A percentile compares a stretch with the other conserved stretches of the same genome.
Evolutionary conservation across 2,888 invertebrate genomes (phyloP).

Genomic region (Xanthorhoe designata): DNA sequence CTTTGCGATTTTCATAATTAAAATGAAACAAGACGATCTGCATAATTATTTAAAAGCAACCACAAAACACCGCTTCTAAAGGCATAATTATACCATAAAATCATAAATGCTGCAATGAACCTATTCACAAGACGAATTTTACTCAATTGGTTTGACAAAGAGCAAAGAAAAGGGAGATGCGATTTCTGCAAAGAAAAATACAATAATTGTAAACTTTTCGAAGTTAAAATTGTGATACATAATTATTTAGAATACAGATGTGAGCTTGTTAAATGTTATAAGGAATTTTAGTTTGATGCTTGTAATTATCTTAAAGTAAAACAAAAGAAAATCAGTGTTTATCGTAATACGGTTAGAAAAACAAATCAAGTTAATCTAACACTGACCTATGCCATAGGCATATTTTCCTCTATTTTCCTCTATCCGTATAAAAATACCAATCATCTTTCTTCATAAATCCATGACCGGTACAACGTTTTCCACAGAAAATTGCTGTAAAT

Average conservation of each 20-base stretch:
- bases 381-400: too few relatives aligned
- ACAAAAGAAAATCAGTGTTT: too few relatives aligned
- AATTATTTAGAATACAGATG: too few relatives aligned
- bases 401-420: too few relatives aligned
- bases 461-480: conserved; percentile 40
- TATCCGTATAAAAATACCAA: not conserved
- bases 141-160: conserved; percentile 2
- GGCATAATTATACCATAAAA: conserved; percentile 25
- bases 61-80: not conserved
- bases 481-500: conserved; percentile 62
- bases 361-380: too few relatives aligned
- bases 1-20: not conserved
- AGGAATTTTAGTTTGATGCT: too few relatives aligned
- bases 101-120: conserved; percentile 33
- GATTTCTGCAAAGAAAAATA: not conserved
- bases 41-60: conserved; percentile 4
- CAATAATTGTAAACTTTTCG: too few relatives aligned
- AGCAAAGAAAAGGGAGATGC: not conserved
- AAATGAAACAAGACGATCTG: not conserved
- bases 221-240: too few relatives aligned
- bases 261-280: too few relatives aligned
- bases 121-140: conserved; percentile 26
- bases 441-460: conserved; percentile 1
- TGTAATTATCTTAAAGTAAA: too few relatives aligned
- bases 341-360: too few relatives aligned